Evolutionary conservation across 2,113 vertebrate genomes (phyloP), one percentile per base, ranked within the genome.

Genomic region (Scomber japonicus): DNA sequence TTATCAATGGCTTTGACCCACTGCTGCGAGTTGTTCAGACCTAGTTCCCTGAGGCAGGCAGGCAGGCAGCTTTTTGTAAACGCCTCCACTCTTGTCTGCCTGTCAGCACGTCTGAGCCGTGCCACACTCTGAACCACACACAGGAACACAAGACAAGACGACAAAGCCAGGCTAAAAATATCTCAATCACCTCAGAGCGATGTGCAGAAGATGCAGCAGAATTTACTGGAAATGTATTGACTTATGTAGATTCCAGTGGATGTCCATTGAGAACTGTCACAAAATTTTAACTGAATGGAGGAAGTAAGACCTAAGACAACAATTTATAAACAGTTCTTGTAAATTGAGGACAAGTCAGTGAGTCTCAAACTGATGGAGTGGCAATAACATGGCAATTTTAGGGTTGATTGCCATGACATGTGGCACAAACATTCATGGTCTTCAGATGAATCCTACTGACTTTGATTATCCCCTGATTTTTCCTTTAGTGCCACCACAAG

Each of bases 31-130:
- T 49, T 84, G 77, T 76, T 68, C 74, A 61, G 72, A 61, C 46
- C 71, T 70, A 49, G 24, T 71, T 86, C 79, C 76, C 40, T 13
- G 71, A 76, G 65, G 13, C 68, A 75, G 44, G 35, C 65, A n/a
- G 66, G 13, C 68, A 75, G 44, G 35, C 65, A n/a, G 66, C 24
- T 93, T 93, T 92, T 92, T 87, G 91, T 85, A 93, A 94, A 94
- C 91, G 86, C 93, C 92, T 89, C 88, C 82, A 68, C 85, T 59
- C 77, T 76, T 3, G 66, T 66, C 60, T 87, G 81, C 76, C 30
- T 85, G 88, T 88, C 77, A 82, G 19, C 3, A 59, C 53, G 62
- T 73, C 59, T 75, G 79, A 75, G 72, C 60, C 51, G 75, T 82
- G 83, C 81, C 90, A 82, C 81, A 85, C 16, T 53, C 67, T 81